Percentiles rank a stretch among this genome's conserved stretches.
phyloP scores from a whole-genome alignment of 2,113 vertebrate species.

The Mystacornis crossleyi region DNA sequence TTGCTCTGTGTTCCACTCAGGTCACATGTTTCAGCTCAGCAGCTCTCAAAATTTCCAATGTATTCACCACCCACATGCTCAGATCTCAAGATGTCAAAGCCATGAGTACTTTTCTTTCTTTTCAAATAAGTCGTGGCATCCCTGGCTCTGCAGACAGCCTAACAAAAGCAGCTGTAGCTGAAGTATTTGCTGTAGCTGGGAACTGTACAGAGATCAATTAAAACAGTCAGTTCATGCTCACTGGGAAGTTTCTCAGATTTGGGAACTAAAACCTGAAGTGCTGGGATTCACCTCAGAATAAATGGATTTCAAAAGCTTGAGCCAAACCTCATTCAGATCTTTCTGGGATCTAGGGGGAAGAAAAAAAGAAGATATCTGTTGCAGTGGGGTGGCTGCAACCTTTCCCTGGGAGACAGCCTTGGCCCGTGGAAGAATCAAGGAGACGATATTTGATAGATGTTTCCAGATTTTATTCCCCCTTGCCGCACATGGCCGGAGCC shows the following conservation, averaged over 20 bases:
- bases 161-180: not conserved
- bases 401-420: no score
- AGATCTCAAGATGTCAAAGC: not conserved
- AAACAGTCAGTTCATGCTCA: not conserved
- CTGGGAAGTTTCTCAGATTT: not conserved
- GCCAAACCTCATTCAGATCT: not conserved
- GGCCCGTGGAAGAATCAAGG: no score
- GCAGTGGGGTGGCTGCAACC: no score
- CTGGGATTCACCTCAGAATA: not conserved
- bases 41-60: not conserved
- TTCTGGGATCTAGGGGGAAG: not conserved
- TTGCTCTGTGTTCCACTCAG: not conserved
- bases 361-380: not conserved
- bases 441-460: no score
- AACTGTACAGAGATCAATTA: not conserved
- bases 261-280: not conserved
- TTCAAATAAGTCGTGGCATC: not conserved
- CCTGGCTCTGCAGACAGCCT: not conserved
- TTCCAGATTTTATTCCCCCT: no score
- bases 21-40: conserved; percentile 33
- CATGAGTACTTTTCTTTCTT: not conserved
- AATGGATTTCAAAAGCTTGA: not conserved
- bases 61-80: not conserved
- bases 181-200: not conserved
- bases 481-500: no score